Evolutionary conservation across 2,888 invertebrate species (phyloP), one percentile per base, ranked within the genome.

Genomic region (Nysson spinosus): DNA sequence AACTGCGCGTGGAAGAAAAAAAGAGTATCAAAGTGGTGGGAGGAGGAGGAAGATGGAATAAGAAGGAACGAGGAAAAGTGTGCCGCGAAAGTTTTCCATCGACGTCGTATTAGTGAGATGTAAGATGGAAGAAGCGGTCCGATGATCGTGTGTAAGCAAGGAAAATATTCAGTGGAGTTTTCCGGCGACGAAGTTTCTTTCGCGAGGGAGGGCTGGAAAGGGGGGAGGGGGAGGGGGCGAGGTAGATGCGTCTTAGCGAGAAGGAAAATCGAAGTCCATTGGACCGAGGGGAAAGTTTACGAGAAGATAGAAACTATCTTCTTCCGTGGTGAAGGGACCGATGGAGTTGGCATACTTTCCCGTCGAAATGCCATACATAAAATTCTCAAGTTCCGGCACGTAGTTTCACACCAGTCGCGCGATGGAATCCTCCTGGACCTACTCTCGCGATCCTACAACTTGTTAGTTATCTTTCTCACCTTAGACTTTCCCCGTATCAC

Each of bases 291-390:
- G 64, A 69, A 79, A 80, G 75, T 81, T 79, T 73, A 68, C 69
- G 52, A 54, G 64, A 72, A 77, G 77, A 78, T 72, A 77, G 69
- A n/a, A 77, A 83, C 79, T 77, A 80, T 83, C n/a, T 67, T 81
- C 81, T 76, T 77, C 67, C 71, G 64, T 64, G 57, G 62, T 56
- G 50, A 58, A 44, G 55, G 57, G 40, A 34, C 17, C 49, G 57
- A 69, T 55, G 44, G 70, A 76, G 72, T 72, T 69, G 75, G 71
- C 73, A 73, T 78, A 78, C 75, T 80, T 78, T 58, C 75, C 71
- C 74, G 69, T 56, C 70, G 67, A 75, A 76, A 80, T 75, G 74
- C 69, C 79, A 81, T 83, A 80, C 81, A 81, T 81, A 79, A 83
- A 81, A 82, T 83, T 73, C 75, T 69, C 16, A 69, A 82, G 77